phyloP scores from a whole-genome alignment of 2,888 invertebrate species.

The Drosophila affinis region DNA sequence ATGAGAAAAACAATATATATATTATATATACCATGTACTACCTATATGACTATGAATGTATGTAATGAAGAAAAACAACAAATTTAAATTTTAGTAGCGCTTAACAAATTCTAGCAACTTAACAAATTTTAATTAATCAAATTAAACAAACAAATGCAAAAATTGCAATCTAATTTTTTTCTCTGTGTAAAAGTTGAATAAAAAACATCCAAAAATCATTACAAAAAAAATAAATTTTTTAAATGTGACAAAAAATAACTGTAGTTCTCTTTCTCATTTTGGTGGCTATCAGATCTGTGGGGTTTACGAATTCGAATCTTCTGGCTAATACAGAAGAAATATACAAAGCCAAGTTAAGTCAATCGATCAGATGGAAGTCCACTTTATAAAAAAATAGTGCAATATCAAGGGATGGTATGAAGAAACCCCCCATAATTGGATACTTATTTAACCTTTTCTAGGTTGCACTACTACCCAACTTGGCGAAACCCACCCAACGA shows the following conservation, averaged over 20 bases:
- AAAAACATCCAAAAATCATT: constrained; percentile 50
- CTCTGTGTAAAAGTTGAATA: constrained; percentile 79
- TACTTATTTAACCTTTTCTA: too few species aligned
- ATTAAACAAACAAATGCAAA: constrained; percentile 67
- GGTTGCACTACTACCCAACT: too few species aligned
- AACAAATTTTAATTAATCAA: constrained; percentile 80
- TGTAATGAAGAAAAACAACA: constrained; percentile 60
- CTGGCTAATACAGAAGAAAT: background rate
- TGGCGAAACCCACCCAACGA: too few species aligned
- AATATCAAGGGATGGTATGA: too few species aligned
- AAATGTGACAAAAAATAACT: constrained; percentile 57
- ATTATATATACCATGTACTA: constrained; percentile 49
- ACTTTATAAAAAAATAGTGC: too few species aligned
- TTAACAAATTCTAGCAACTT: constrained; percentile 80
- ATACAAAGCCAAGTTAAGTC: background rate
- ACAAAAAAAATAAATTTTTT: constrained; percentile 64
- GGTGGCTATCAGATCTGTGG: background rate
- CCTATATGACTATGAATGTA: constrained; percentile 51
- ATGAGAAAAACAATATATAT: constrained; percentile 44
- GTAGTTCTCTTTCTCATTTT: background rate
- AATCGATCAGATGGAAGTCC: too few species aligned
- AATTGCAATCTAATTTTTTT: constrained; percentile 77
- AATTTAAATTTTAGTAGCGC: constrained; percentile 81
- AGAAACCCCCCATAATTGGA: too few species aligned
- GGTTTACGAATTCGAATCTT: background rate